Base-by-base conservation (phyloP, 2,888 invertebrate species). In the Helleia helle region DNA sequence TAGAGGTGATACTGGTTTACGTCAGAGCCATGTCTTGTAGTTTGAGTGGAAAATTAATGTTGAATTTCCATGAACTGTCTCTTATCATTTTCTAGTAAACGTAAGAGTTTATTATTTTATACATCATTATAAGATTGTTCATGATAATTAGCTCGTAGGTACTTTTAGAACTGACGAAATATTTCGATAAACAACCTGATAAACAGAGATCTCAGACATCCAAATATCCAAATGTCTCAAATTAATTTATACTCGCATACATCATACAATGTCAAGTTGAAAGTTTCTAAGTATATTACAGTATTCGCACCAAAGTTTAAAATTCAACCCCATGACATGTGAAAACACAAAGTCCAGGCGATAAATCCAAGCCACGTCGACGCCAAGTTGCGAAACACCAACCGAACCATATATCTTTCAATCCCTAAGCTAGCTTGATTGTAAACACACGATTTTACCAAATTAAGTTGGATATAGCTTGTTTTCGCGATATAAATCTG, bases 351-450 rank as follows among this genome's bases (percentile, higher is more conserved):
- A 71, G 69, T 72, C 65, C 60, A 65, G 70, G 74, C 77, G 63
- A 81, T 83, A 80, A 81, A 83, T 83, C 67, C 63, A 59, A 65
- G 61, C 61, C 61, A 71, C 69, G 77, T 72, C 75, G 80, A 77
- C 75, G 71, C 62, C 61, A 59, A 60, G 69, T 70, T 56, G 59
- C 59, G 61, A 65, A 75, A 76, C 67, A 76, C 72, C 73, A 71
- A 79, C 71, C 71, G 64, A 61, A 70, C 66, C 69, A 71, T 75
- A 74, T 75, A 75, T 77, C 75, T 75, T 71, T 67, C 65, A 62
- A 52, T 56, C 58, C 48, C 48, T 53, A 52, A 54, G 52, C 60
- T 66, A 55, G 56, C 61, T 44, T 49, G 42, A 48, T 47, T 52
- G 54, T 50, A 53, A 54, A 51, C 48, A 49, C 45, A 42, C 42